These are phyloP conservation scores for Drosophila helvetica DNA, from an alignment of 2,888 invertebrate species.

Conservation along the genomic window DNA sequence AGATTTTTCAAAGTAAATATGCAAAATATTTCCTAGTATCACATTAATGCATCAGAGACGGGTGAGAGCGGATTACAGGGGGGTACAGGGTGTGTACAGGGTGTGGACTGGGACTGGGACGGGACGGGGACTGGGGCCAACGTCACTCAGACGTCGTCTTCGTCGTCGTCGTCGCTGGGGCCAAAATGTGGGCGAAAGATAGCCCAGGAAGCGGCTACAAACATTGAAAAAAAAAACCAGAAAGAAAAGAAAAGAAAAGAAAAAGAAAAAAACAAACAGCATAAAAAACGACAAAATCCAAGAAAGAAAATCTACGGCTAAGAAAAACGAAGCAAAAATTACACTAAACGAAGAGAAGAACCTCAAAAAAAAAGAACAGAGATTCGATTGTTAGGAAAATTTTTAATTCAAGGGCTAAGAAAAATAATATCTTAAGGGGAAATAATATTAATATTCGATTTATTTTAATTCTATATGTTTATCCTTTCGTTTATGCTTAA, in stretches of 20 bases:
- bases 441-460: no score
- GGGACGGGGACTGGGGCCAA: slow-evolving; percentile 13
- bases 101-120: slow-evolving; percentile 27
- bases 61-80: background rate
- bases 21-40: slow-evolving; percentile 77
- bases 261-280: background rate
- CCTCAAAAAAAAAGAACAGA: no score
- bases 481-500: background rate
- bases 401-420: no score
- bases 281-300: background rate
- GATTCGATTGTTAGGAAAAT: no score
- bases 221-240: background rate
- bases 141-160: slow-evolving; percentile 20
- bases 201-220: slow-evolving; percentile 31
- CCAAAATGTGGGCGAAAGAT: slow-evolving; percentile 36
- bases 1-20: slow-evolving; percentile 78
- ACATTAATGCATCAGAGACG: slow-evolving; percentile 70
- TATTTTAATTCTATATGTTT: background rate
- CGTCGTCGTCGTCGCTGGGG: background rate
- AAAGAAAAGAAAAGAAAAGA: background rate
- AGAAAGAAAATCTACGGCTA: background rate
- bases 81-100: slow-evolving; percentile 20
- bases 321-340: slow-evolving; percentile 22
- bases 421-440: no score
- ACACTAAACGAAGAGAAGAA: background rate